Evolutionary conservation across 2,113 vertebrate genomes (phyloP).

Genomic region (Odobenus rosmarus): DNA sequence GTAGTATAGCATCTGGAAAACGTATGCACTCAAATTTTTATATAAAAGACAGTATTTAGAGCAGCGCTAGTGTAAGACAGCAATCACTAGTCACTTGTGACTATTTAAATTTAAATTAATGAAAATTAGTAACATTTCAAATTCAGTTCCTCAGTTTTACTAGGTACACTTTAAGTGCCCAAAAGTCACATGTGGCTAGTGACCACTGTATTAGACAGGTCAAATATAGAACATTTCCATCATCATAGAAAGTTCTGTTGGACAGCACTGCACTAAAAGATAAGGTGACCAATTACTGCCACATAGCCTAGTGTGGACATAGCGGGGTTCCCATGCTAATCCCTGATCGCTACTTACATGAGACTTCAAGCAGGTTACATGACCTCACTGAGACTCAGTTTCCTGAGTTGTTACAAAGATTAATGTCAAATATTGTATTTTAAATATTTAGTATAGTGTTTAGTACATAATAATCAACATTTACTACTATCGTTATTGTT

Average conservation of each 20-base stretch:
- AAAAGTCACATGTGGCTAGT: background rate
- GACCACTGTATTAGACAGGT: background rate
- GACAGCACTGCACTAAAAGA: background rate
- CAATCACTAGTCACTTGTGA: background rate
- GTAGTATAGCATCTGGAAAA: background rate
- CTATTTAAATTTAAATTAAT: constrained; percentile 15
- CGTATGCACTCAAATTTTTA: background rate
- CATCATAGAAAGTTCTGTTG: background rate
- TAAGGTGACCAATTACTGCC: background rate
- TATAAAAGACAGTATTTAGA: background rate
- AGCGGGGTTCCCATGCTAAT: background rate
- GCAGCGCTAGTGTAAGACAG: background rate
- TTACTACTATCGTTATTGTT: background rate
- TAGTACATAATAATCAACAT: background rate
- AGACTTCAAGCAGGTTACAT: background rate
- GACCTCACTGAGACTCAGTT: background rate
- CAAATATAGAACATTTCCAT: background rate
- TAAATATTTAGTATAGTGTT: background rate
- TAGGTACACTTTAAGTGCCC: background rate
- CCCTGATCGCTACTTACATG: background rate
- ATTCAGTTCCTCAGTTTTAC: background rate
- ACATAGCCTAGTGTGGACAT: background rate
- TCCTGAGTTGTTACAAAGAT: background rate
- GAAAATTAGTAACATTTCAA: constrained; percentile 27
- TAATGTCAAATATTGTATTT: background rate